A percentile compares a stretch with the other conserved stretches of the same genome.
These are phyloP conservation scores for Drosophila pandora DNA, from an alignment of 1,140 invertebrate genomes.

Conservation along the genomic window DNA sequence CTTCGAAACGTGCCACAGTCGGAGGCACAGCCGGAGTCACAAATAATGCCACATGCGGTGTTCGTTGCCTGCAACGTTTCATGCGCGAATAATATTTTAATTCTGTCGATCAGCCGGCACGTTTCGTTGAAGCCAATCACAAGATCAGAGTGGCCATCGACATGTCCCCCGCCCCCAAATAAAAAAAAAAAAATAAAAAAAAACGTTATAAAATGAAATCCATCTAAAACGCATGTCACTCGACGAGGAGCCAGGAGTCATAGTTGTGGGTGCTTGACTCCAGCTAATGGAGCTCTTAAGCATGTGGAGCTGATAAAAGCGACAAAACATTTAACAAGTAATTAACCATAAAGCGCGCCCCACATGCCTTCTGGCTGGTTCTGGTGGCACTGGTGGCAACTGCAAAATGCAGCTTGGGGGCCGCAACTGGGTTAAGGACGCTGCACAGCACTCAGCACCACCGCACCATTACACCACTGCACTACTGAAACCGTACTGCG, in stretches of 20 bases:
- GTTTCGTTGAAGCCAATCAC: conserved; percentile 67
- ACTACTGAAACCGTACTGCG: conserved; percentile 3
- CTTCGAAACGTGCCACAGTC: conserved; percentile 69
- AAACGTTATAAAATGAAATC: background rate
- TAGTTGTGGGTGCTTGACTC: conserved; percentile 27
- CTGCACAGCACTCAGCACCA: conserved; percentile 53
- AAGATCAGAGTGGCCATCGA: conserved; percentile 39
- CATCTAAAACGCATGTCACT: conserved; percentile 48
- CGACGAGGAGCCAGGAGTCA: conserved; percentile 17
- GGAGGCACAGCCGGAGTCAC: conserved; percentile 20
- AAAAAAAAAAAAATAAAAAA: background rate
- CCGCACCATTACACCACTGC: background rate
- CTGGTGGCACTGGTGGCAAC: conserved; percentile 21
- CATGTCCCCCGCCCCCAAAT: conserved; percentile 26
- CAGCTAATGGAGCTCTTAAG: conserved; percentile 68
- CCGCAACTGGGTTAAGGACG: conserved; percentile 70
- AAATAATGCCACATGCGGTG: conserved; percentile 73
- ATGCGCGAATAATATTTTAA: conserved; percentile 77
- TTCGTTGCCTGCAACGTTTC: conserved; percentile 60
- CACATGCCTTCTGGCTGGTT: conserved; percentile 26
- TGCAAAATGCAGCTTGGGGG: conserved; percentile 22
- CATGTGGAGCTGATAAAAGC: conserved; percentile 64
- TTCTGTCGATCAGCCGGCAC: conserved; percentile 64
- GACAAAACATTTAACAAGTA: conserved; percentile 81
- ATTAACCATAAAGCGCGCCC: conserved; percentile 75